Evolutionary conservation across 2,797 vertebrate genomes (phyloP), one percentile per base, ranked within the genome.

Genomic region (Coregonus suidteri): DNA sequence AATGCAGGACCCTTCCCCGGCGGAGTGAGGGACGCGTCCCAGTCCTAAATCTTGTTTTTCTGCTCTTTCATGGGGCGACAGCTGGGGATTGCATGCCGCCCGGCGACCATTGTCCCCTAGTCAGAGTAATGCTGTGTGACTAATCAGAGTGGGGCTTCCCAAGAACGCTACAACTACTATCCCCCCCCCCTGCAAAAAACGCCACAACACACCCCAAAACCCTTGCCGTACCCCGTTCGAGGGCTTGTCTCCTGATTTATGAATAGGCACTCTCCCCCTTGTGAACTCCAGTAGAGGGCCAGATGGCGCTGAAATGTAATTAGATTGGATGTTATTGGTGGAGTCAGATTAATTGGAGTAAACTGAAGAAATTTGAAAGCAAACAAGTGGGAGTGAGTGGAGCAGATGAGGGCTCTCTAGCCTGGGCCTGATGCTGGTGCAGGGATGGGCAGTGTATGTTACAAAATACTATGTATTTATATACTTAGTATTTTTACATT

Each of bases 31-130:
- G 94, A 96, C 94, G 96, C 96, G 89, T 96, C 93, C 94, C 95
- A 94, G 95, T 92, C 95, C 95, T 97, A 96, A 97, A 97, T 97
- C 96, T 97, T 95, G 95, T 96, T 96, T 96, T 95, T 93, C 91
- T 93, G 95, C 94, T 93, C 95, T 96, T 97, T 97, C 95, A 96
- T 91, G 90, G 94, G 91, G 90, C 94, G 96, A 96, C 97, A 98
- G 97, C 96, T 98, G 97, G 96, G 96, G 94, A 94, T 96, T 93
- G 95, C 95, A 92, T 87, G 94, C 94, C 95, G 96, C 93, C 94
- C 95, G 91, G 92, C 90, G 85, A 88, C 97, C 93, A 96, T 97
- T 98, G 97, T 98, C 94, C 90, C 81, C 82, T 88, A 95, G 94
- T 95, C 93, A 94, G 96, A 96, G 96, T 96, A 96, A 96, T 96